Base-by-base conservation (phyloP, 2,888 invertebrate species). In the Peribatodes rhomboidaria region DNA sequence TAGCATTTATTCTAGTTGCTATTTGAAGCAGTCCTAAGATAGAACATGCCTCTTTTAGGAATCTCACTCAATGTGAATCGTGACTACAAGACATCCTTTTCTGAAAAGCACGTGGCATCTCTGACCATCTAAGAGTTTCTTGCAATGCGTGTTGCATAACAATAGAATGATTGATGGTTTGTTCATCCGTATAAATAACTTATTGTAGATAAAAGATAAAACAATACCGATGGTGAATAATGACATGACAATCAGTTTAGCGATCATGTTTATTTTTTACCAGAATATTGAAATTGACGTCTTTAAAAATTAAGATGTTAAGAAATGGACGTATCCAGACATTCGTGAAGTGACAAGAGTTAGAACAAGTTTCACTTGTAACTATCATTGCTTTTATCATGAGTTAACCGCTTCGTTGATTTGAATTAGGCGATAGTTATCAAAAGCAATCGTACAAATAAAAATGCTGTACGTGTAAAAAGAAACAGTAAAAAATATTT, bases 11-110 rank as follows among this genome's bases (percentile, higher is more conserved):
- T 27, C 55, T 62, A 52, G 58, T 52, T 67, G 22, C 53, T 39
- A 57, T 42, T 14, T 14, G 35, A 62, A 59, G 42, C 33, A 16
- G 55, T 49, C 49, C 37, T 33, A 18, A 54, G 18, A 54, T 59
- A 46, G 9, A 14, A 42, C 41, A 61, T 41, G 22, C 22, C 46
- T 46, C 42, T 42, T 42, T 42, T 42, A 42, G 42, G 10, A 3
- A 11, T 20, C 42, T 20, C 20, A 11, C 63, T 42, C 56, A 68
- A 67, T 62, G 22, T 55, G 56, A 31, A 44, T 66, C 61, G 72
- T 70, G 68, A 67, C 68, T 65, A 41, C 59, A 58, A 56, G 57
- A 65, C 53, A 20, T 65, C 67, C 69, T 56, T 68, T 65, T 65
- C 50, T 50, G 65, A 62, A 54, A 37, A 67, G 41, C 50, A 66